Evolutionary conservation across 2,888 invertebrate species (phyloP).

Genomic region (Aphelenchoides bicaudatus): DNA sequence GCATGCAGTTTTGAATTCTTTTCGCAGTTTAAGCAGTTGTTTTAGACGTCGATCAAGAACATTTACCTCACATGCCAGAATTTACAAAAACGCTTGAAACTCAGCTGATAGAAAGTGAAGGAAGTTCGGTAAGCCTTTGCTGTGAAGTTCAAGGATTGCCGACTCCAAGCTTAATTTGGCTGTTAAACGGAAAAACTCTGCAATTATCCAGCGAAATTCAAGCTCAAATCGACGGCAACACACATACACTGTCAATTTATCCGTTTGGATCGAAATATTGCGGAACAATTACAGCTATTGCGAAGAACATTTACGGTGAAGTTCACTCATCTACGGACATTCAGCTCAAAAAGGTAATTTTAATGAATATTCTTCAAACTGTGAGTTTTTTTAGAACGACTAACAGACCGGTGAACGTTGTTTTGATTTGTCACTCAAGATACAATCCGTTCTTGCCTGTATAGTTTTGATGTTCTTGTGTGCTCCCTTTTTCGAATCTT

Average conservation of each 20-base stretch:
- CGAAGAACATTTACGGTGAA: slow-evolving; percentile 51
- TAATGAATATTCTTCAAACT: too few species aligned
- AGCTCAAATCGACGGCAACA: slow-evolving; percentile 26
- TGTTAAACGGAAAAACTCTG: slow-evolving; percentile 56
- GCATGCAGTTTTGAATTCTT: too few species aligned
- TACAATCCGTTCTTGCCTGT: too few species aligned
- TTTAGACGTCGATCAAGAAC: too few species aligned
- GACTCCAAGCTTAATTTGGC: slow-evolving; percentile 51
- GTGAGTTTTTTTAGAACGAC: too few species aligned
- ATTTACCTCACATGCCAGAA: slow-evolving; percentile 52
- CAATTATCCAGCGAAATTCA: slow-evolving; percentile 2
- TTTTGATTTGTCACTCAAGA: too few species aligned
- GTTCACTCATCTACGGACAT: slow-evolving; percentile 32
- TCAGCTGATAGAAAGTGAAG: slow-evolving; percentile 33
- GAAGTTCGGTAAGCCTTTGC: slow-evolving; percentile 39
- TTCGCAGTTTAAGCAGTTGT: too few species aligned
- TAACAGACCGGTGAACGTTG: too few species aligned
- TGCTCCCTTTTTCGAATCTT: too few species aligned
- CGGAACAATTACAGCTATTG: slow-evolving; percentile 56
- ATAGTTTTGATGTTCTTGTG: too few species aligned
- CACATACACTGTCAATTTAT: slow-evolving; percentile 44
- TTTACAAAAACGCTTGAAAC: slow-evolving; percentile 47
- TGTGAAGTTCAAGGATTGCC: slow-evolving; percentile 51
- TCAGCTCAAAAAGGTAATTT: slow-evolving; percentile 1
- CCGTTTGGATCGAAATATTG: slow-evolving; percentile 39